Percentiles rank a stretch among this genome's conserved stretches.
phyloP scores from a whole-genome alignment of 2,797 vertebrate species.

The Ataeniobius toweri region DNA sequence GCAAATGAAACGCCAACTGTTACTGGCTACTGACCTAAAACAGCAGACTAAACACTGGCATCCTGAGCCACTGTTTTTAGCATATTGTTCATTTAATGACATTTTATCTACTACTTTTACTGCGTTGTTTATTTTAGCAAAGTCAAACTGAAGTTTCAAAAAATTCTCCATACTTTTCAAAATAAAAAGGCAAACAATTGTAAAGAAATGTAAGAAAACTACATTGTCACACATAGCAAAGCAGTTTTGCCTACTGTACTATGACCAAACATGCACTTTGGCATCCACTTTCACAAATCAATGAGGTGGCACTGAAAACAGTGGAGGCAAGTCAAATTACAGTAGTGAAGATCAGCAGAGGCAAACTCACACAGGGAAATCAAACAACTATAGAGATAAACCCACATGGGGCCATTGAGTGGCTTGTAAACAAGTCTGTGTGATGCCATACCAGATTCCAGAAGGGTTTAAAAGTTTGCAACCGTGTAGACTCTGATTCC shows the following conservation, averaged over 20 bases:
- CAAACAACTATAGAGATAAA: conserved; percentile 73
- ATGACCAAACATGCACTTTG: conserved; percentile 8
- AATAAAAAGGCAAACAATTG: neutral
- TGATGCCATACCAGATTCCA: conserved; percentile 41
- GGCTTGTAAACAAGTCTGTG: conserved; percentile 69
- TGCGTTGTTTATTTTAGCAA: neutral
- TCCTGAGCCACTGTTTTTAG: too few species aligned
- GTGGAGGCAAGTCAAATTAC: conserved; percentile 49
- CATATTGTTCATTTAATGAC: too few species aligned
- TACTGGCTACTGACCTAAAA: too few species aligned
- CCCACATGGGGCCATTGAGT: conserved; percentile 62
- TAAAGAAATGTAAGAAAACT: neutral
- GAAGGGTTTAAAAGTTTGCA: conserved; percentile 48
- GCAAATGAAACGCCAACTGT: too few species aligned
- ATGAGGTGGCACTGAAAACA: conserved; percentile 40
- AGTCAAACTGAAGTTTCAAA: neutral
- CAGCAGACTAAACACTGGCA: too few species aligned
- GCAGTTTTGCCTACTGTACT: conserved; percentile 4
- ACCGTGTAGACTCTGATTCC: conserved; percentile 46
- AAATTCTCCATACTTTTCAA: neutral
- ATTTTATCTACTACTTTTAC: neutral
- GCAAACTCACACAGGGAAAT: conserved; percentile 53
- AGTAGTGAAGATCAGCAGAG: conserved; percentile 49
- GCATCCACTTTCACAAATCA: conserved; percentile 20
- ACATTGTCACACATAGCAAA: neutral